Percentiles rank a stretch among this genome's conserved stretches.
Evolutionary conservation across 2,113 vertebrate genomes (phyloP).

Genomic region (Menura novaehollandiae): DNA sequence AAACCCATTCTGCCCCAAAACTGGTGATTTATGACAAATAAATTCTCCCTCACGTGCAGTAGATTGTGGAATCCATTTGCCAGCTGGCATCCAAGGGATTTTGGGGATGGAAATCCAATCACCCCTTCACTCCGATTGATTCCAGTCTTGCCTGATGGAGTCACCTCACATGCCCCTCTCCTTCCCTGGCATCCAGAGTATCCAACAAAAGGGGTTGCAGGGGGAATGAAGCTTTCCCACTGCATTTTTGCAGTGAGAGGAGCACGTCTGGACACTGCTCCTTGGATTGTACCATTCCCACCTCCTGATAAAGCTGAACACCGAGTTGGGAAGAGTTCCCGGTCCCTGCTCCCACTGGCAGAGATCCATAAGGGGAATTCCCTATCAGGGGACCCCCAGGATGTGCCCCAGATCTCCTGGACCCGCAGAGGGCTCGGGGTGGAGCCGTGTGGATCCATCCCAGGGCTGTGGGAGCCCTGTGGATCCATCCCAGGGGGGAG

Average conservation of each 20-base stretch:
- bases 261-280: not conserved
- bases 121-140: not conserved
- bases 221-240: not conserved
- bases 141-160: not conserved
- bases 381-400: too few species aligned
- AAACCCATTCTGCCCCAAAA: not conserved
- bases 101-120: not conserved
- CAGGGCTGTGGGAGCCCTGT: too few species aligned
- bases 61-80: not conserved
- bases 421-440: too few species aligned
- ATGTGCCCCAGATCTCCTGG: not conserved
- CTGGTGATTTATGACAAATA: not conserved
- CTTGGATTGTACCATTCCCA: not conserved
- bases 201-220: not conserved
- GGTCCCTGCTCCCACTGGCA: not conserved
- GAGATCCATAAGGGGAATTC: rapidly evolving
- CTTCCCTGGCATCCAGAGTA: not conserved
- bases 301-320: not conserved
- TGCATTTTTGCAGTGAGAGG: not conserved
- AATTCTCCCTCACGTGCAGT: not conserved
- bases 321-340: not conserved
- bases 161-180: not conserved
- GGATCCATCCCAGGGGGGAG: too few species aligned
- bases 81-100: not conserved
- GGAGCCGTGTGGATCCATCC: too few species aligned